Conservation (phyloP, 2,797 vertebrate species). For the Fundulus diaphanus region DNA sequence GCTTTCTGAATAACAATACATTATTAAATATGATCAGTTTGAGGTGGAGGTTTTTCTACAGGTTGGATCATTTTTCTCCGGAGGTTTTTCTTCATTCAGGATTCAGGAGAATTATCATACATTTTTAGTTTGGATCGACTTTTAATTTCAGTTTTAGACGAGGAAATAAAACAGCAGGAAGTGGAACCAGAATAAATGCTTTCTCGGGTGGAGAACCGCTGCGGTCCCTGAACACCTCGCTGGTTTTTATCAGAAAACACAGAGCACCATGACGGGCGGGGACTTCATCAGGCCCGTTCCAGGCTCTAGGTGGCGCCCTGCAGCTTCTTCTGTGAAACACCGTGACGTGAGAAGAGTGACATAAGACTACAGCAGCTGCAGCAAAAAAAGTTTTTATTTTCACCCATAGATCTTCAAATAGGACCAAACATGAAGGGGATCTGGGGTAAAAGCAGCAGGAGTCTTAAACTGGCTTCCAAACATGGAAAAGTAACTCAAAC, state of each 20-base stretch:
- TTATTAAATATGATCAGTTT: neutral
- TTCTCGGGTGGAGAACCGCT: slow-evolving; percentile 11
- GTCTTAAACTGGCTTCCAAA: neutral
- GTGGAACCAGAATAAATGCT: neutral
- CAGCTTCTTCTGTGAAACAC: slow-evolving; percentile 24
- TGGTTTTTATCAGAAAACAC: slow-evolving; percentile 14
- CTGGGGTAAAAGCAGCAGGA: neutral
- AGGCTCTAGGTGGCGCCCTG: slow-evolving; percentile 50
- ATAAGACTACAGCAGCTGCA: slow-evolving; percentile 5
- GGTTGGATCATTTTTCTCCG: neutral
- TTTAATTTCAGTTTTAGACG: neutral
- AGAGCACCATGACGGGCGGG: slow-evolving; percentile 35
- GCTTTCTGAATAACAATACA: neutral
- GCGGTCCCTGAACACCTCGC: slow-evolving; percentile 41
- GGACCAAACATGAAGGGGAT: neutral
- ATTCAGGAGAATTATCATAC: neutral
- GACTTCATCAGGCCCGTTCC: slow-evolving; percentile 16
- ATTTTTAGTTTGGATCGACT: neutral
- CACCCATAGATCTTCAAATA: neutral
- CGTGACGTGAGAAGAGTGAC: slow-evolving; percentile 22
- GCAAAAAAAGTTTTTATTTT: neutral
- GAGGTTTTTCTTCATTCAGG: neutral
- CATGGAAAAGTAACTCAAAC: neutral
- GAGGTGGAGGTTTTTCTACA: neutral
- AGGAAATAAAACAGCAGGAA: too few species aligned